phyloP scores from a whole-genome alignment of 2,888 invertebrate genomes.

The Sinohyriopsis cumingii region DNA sequence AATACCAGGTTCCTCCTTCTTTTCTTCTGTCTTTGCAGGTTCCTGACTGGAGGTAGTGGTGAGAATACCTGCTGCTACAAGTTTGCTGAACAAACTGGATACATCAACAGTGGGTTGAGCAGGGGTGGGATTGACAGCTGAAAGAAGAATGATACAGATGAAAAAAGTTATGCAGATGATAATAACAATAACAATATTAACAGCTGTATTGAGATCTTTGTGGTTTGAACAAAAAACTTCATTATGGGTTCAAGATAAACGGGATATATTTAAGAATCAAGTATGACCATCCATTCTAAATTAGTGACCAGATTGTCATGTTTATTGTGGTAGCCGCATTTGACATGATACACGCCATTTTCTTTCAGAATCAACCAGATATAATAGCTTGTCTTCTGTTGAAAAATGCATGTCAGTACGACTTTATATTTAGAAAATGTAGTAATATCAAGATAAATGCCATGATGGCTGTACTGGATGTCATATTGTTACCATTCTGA shows the following conservation, averaged over 20 bases:
- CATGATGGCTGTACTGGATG: background rate
- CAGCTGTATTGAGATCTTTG: too few relatives aligned
- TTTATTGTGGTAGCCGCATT: too few relatives aligned
- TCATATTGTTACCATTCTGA: background rate
- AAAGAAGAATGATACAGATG: slow-evolving; percentile 2
- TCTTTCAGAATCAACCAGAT: too few relatives aligned
- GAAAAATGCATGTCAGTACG: background rate
- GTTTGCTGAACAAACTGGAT: slow-evolving; percentile 86
- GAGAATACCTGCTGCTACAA: slow-evolving; percentile 89
- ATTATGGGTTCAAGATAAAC: too few relatives aligned
- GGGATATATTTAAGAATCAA: too few relatives aligned
- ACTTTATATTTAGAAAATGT: background rate
- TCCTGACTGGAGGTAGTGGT: slow-evolving; percentile 7
- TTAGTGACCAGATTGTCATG: too few relatives aligned
- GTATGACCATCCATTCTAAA: too few relatives aligned
- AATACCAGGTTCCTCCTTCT: background rate
- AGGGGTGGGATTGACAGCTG: slow-evolving; percentile 7
- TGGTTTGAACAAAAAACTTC: too few relatives aligned
- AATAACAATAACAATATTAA: too few relatives aligned
- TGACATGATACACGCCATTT: too few relatives aligned
- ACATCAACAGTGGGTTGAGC: slow-evolving; percentile 76
- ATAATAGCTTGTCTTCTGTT: too few relatives aligned
- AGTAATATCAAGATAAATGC: background rate
- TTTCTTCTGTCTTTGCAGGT: slow-evolving; percentile 1
- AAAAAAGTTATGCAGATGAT: too few relatives aligned